Evolutionary conservation across 2,888 invertebrate genomes (phyloP), one percentile per base, ranked within the genome.

Genomic region (Lasioglossum malachurum): DNA sequence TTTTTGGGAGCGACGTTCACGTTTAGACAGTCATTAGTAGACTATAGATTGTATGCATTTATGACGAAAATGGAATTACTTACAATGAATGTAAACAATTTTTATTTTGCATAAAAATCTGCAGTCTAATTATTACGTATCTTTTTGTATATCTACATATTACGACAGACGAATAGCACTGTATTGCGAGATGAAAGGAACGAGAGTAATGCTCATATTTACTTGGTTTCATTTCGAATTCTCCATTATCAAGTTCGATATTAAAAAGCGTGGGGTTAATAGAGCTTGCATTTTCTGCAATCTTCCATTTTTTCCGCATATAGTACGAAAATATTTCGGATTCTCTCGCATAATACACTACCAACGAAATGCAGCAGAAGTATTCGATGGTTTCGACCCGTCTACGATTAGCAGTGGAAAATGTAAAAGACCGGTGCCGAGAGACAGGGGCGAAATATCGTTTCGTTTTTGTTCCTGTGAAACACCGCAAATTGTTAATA

Each of bases 401-500:
- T 38, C 23, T 69, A 23, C 19, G 38, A 35, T 35, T 35, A 35
- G 10, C 19, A 69, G 23, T 23, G 23, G 12, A 69, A 69, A 38
- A 38, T 69, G 38, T 35, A 23, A 19, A 69, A 35, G 38, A 38
- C 19, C 35, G 35, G 0, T 7, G 35, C 1, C 35, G 69, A 4
- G n/a, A n/a, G n/a, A n/a, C 57, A 57, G n/a, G 12, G 31, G 4
- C 23, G 69, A 69, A 69, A 35, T 69, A 10, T 38, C 19, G 38
- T 69, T 35, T 23, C 19, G 35, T 35, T 14, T 19, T 38, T 38
- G 35, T 69, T 38, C 35, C 35, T 10, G 35, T 19, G 69, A 38
- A 69, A 38, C 23, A 69, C 69, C 69, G 35, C 35, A 69, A 69
- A 69, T 38, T 38, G 69, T 69, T 69, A 69, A 69, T 69, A 69